Evolutionary conservation across 2,797 vertebrate genomes (phyloP).

Genomic region (Amblyraja radiata): DNA sequence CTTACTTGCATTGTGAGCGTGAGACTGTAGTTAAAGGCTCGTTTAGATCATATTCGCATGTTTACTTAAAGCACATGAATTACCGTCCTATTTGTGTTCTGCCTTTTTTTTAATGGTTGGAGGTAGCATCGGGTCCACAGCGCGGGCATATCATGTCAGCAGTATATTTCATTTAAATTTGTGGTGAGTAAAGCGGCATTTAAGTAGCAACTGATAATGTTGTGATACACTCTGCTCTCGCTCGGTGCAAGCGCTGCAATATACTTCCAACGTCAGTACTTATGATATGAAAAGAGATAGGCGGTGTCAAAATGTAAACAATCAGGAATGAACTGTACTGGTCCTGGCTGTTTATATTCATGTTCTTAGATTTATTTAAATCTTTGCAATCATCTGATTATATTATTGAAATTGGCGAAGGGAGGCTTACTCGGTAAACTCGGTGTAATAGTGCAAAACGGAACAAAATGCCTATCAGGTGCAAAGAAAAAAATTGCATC

Average conservation of each 20-base stretch:
- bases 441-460: not conserved
- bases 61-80: not conserved
- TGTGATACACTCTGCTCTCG: not conserved
- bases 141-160: not conserved
- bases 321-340: conserved; percentile 4
- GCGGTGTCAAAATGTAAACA: not conserved
- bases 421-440: not conserved
- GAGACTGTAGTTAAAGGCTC: not conserved
- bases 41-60: not conserved
- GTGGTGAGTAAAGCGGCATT: not conserved
- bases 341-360: not conserved
- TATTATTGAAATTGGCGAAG: not conserved
- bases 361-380: not conserved
- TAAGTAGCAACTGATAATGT: not conserved
- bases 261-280: not conserved
- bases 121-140: no score
- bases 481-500: not conserved
- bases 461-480: not conserved
- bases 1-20: not conserved
- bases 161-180: conserved; percentile 8
- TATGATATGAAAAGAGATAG: not conserved
- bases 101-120: not conserved
- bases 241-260: not conserved
- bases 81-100: not conserved
- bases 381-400: not conserved